Percentiles rank a stretch among this genome's conserved stretches.
These are phyloP conservation scores for Lysandra coridon DNA, from an alignment of 2,888 invertebrate species.

Conservation along the genomic window DNA sequence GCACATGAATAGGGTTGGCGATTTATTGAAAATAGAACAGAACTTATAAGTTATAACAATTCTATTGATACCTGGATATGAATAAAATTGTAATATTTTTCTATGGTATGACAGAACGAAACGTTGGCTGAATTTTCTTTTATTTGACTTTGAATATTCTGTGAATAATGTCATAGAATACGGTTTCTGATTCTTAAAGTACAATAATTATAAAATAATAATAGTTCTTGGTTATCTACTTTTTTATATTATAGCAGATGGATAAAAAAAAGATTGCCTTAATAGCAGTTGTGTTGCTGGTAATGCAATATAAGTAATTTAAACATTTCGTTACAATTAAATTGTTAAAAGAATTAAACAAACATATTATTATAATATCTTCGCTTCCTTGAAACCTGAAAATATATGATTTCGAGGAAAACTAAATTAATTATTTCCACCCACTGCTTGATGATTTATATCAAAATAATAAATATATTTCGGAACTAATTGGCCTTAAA, in stretches of 20 bases:
- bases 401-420: not conserved
- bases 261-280: too few species aligned
- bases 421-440: not conserved
- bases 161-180: too few species aligned
- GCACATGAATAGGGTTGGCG: not conserved
- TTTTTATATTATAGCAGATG: too few species aligned
- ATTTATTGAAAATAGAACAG: constrained; percentile 6
- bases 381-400: too few species aligned
- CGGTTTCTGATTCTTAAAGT: too few species aligned
- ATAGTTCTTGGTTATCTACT: too few species aligned
- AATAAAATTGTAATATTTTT: not conserved
- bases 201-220: too few species aligned
- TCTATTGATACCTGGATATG: not conserved
- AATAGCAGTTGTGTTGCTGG: too few species aligned
- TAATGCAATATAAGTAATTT: too few species aligned
- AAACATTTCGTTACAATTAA: too few species aligned
- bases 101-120: not conserved
- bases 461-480: not conserved
- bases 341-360: too few species aligned
- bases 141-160: not conserved
- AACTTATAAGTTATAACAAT: not conserved
- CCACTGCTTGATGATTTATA: not conserved
- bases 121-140: not conserved
- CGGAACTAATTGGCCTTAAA: not conserved
- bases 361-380: too few species aligned